Conservation (phyloP, 37 sponge, comb jelly and placozoan genomes). For the Theonella swinhoei region DNA sequence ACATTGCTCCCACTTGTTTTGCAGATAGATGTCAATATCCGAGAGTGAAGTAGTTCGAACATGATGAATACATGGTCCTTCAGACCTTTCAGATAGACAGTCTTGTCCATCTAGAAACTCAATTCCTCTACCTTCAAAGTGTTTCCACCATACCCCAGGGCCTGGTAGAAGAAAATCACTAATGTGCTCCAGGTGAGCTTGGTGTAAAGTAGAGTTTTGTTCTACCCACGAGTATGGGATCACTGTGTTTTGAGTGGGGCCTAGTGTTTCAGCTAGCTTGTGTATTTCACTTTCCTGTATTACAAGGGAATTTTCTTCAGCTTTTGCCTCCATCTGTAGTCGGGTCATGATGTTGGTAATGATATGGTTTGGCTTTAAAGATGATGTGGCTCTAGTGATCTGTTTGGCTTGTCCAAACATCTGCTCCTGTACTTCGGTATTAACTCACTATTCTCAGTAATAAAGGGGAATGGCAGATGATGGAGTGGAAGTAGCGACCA, state of each 20-base stretch:
- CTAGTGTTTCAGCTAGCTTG: not conserved
- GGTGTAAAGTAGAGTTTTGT: not conserved
- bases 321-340: no score
- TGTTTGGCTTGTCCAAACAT: slow-evolving; percentile 23
- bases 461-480: slow-evolving; percentile 5
- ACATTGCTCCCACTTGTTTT: no score
- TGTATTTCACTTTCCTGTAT: not conserved
- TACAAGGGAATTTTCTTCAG: no score
- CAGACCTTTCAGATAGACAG: no score
- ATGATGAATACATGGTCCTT: no score
- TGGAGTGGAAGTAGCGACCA: slow-evolving; percentile 23
- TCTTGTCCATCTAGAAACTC: no score
- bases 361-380: not conserved
- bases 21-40: no score
- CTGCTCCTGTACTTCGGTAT: slow-evolving; percentile 23
- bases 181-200: slow-evolving; percentile 13
- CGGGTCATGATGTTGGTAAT: slow-evolving; percentile 23
- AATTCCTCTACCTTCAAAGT: no score
- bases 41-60: no score
- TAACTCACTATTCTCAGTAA: not conserved
- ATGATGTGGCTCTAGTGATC: slow-evolving; percentile 31
- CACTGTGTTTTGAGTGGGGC: not conserved
- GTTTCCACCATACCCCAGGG: no score
- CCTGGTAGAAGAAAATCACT: not conserved
- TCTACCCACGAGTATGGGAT: slow-evolving; percentile 11